phyloP scores from a whole-genome alignment of 1,140 invertebrate species.

The Centruroides sculpturatus region DNA sequence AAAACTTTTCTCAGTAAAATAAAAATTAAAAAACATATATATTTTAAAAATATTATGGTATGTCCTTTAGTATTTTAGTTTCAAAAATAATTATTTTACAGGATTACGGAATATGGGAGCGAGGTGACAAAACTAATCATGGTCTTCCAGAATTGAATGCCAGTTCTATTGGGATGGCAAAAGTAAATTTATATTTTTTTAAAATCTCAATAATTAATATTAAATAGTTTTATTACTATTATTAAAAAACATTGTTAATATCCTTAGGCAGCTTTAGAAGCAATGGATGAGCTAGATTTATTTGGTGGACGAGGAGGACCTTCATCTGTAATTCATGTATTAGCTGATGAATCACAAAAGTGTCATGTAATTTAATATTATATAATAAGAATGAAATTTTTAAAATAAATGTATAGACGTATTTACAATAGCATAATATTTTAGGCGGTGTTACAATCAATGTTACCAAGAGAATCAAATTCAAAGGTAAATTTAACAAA shows the following conservation, averaged over 20 bases:
- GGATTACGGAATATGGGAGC: constrained; percentile 99
- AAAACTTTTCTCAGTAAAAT: no score
- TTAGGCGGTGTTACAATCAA: constrained; percentile 88
- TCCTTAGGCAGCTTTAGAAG: constrained; percentile 93
- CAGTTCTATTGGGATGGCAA: constrained; percentile 73
- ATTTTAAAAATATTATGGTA: no score
- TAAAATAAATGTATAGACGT: not conserved
- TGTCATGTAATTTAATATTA: constrained; percentile 41
- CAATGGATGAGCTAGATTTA: constrained; percentile 95
- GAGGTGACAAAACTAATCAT: constrained; percentile 99
- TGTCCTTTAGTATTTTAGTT: no score
- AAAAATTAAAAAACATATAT: no score
- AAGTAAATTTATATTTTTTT: constrained; percentile 26
- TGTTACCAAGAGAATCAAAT: constrained; percentile 95
- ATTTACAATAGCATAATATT: constrained; percentile 3
- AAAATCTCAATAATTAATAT: not conserved
- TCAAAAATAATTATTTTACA: constrained; percentile 20
- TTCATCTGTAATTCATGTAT: constrained; percentile 90
- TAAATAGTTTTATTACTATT: no score
- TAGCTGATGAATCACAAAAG: constrained; percentile 97
- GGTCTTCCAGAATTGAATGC: constrained; percentile 96
- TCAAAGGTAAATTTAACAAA: constrained; percentile 50
- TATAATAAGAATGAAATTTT: not conserved
- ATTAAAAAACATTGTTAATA: constrained; percentile 30
- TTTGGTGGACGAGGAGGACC: constrained; percentile 93